Conservation (phyloP, 1,140 invertebrate genomes). For the Dreissena polymorpha region DNA sequence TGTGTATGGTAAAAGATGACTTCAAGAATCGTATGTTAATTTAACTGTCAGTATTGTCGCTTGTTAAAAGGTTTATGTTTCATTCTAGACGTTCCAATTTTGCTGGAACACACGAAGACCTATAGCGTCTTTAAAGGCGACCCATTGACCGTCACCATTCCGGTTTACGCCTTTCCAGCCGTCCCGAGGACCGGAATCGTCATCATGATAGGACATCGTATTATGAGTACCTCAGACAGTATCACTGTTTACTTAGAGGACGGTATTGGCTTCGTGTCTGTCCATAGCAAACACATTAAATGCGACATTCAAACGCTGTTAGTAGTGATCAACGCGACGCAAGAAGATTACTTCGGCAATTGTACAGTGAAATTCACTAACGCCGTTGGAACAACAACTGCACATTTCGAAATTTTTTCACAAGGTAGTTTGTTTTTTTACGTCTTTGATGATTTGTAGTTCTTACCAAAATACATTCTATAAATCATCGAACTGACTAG, state of each 20-base stretch:
- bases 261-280: too few relatives aligned
- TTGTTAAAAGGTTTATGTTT: not conserved
- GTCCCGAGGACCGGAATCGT: not conserved
- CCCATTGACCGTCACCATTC: not conserved
- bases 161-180: not conserved
- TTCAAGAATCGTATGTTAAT: too few relatives aligned
- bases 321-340: not conserved
- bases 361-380: not conserved
- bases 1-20: not conserved
- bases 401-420: too few relatives aligned
- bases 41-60: not conserved
- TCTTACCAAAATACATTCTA: too few relatives aligned
- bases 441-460: too few relatives aligned
- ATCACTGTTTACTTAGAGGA: too few relatives aligned
- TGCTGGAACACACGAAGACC: not conserved
- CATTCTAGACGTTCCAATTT: not conserved
- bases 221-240: too few relatives aligned
- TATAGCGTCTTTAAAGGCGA: slow-evolving; percentile 13
- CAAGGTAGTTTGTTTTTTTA: too few relatives aligned
- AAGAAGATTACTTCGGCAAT: not conserved
- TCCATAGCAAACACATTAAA: too few relatives aligned
- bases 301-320: not conserved
- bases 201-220: too few relatives aligned
- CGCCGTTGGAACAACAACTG: not conserved
- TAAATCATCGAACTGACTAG: too few relatives aligned